phyloP scores from a whole-genome alignment of 1,140 invertebrate genomes.

The Bradynema listronoti region DNA sequence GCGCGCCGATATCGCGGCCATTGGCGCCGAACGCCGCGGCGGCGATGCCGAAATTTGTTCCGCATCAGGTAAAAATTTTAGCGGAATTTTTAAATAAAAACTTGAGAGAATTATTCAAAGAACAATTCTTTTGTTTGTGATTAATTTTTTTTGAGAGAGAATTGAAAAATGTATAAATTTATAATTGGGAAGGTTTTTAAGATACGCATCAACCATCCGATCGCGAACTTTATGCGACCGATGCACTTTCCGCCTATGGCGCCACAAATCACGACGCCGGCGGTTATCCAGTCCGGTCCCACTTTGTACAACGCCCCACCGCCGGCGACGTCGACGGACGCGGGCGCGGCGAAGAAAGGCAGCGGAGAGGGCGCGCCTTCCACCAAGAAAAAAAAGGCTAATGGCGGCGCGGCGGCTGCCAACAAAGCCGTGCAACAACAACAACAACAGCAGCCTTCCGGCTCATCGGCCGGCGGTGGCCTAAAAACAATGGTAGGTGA shows the following conservation, averaged over 20 bases:
- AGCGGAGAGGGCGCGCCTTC: constrained; percentile 1
- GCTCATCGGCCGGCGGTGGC: too few species aligned
- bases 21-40: background rate
- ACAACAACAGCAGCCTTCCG: too few species aligned
- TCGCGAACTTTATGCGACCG: constrained; percentile 11
- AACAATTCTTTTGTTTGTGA: too few species aligned
- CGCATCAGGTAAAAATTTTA: constrained; percentile 19
- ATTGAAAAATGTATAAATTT: too few species aligned
- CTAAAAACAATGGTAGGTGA: too few species aligned
- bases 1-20: too few species aligned
- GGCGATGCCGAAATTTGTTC: constrained; percentile 26
- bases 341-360: constrained; percentile 9
- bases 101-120: too few species aligned
- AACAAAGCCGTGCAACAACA: too few species aligned
- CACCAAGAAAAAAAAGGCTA: too few species aligned
- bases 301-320: constrained; percentile 28
- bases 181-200: constrained; percentile 8
- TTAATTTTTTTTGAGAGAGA: too few species aligned
- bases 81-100: constrained; percentile 24
- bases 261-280: constrained; percentile 2
- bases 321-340: constrained; percentile 4
- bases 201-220: constrained; percentile 16
- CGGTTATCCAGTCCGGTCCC: constrained; percentile 35
- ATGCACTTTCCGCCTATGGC: too few species aligned
- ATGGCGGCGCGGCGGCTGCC: too few species aligned